Conservation (phyloP, 1,140 invertebrate species). For the Anastrepha obliqua region DNA sequence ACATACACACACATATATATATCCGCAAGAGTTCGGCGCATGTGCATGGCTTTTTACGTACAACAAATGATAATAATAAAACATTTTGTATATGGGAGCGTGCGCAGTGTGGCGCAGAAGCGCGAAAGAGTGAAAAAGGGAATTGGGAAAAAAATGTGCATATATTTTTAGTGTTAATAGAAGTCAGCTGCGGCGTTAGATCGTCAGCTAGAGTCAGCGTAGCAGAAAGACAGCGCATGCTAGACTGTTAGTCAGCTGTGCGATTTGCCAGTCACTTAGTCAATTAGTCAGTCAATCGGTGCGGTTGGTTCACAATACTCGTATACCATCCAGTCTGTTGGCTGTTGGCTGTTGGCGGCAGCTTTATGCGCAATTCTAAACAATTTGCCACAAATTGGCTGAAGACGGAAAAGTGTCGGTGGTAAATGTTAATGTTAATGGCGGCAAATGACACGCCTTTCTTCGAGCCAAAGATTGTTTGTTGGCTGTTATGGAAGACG, state of each 20-base stretch:
- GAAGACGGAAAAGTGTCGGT: conserved; percentile 44
- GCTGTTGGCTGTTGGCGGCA: not conserved
- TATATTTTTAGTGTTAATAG: conserved; percentile 26
- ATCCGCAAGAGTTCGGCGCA: not conserved
- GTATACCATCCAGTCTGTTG: not conserved
- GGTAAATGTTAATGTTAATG: conserved; percentile 44
- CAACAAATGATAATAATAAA: not conserved
- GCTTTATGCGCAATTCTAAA: conserved; percentile 26
- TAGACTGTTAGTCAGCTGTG: conserved; percentile 45
- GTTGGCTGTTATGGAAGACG: not conserved
- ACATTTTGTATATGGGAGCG: conserved; percentile 5
- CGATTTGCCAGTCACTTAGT: conserved; percentile 48
- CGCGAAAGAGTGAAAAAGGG: not conserved
- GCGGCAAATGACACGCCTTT: conserved; percentile 37
- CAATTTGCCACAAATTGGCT: conserved; percentile 50
- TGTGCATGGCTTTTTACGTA: not conserved
- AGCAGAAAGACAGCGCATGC: not conserved
- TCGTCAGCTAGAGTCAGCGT: conserved; percentile 22
- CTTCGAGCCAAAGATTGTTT: not conserved
- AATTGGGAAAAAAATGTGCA: not conserved
- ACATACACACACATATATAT: too few species aligned
- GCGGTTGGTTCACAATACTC: not conserved
- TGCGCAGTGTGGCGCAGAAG: not conserved
- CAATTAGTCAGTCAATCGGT: conserved; percentile 36
- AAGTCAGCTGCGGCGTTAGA: conserved; percentile 15